phyloP scores from a whole-genome alignment of 2,888 invertebrate species.

The Watsonalla cultraria region DNA sequence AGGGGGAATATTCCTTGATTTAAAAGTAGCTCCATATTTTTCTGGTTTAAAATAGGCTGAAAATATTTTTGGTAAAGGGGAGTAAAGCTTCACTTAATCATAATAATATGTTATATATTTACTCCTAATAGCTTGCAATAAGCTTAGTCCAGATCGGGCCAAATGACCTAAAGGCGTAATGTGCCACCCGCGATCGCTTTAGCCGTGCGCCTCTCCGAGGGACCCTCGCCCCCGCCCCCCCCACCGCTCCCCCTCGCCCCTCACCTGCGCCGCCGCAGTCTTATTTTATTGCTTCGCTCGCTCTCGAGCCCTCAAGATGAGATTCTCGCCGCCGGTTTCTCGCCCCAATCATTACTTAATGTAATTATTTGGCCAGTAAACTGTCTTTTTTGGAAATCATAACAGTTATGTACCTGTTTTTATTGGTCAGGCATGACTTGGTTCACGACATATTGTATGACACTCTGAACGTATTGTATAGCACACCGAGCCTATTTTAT shows the following conservation, averaged over 20 bases:
- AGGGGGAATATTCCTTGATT: too few relatives aligned
- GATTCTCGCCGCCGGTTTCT: conserved; percentile 53
- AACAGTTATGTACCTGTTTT: conserved; percentile 56
- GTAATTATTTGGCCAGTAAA: conserved; percentile 70
- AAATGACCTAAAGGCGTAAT: too few relatives aligned
- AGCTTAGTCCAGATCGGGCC: too few relatives aligned
- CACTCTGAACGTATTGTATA: background rate
- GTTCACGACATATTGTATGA: background rate
- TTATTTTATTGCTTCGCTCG: conserved; percentile 62
- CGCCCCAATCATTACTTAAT: conserved; percentile 71
- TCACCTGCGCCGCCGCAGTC: conserved; percentile 33
- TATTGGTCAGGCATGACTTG: conserved; percentile 21
- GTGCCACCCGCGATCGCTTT: conserved; percentile 7
- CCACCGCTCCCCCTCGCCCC: conserved; percentile 18
- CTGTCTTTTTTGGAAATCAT: conserved; percentile 59
- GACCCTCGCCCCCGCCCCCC: conserved; percentile 23
- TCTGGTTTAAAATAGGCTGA: too few relatives aligned
- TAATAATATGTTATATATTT: too few relatives aligned
- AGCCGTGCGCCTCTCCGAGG: conserved; percentile 5
- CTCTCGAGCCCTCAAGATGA: conserved; percentile 66
- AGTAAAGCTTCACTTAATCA: too few relatives aligned
- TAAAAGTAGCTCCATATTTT: too few relatives aligned
- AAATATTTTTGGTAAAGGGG: too few relatives aligned
- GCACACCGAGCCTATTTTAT: too few relatives aligned
- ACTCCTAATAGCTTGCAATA: too few relatives aligned